These are phyloP conservation scores for Norana najaformis DNA, from an alignment of 2,888 invertebrate species.

Conservation along the genomic window DNA sequence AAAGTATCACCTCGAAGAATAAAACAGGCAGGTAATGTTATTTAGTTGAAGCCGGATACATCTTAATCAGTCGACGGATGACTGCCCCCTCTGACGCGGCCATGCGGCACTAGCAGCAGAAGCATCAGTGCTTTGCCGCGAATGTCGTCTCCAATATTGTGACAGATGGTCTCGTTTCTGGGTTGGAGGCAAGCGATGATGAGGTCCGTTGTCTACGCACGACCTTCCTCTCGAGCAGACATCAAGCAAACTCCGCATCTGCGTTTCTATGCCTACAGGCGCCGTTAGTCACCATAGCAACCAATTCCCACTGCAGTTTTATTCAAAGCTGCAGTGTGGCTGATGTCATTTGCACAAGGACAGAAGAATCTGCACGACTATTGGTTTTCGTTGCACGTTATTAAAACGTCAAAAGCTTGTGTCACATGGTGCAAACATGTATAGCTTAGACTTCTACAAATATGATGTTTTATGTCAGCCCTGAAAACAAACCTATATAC, in stretches of 20 bases:
- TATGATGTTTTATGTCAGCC: not conserved
- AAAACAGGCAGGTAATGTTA: not conserved
- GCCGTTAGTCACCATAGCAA: not conserved
- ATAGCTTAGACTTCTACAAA: not conserved
- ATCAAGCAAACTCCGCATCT: not conserved
- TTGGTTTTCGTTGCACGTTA: not conserved
- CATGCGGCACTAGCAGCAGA: not conserved
- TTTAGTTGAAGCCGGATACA: not conserved
- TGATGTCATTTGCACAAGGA: not conserved
- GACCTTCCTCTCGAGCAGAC: not conserved
- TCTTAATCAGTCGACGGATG: not conserved
- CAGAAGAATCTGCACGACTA: not conserved
- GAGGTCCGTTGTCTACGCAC: not conserved
- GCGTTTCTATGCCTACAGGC: not conserved
- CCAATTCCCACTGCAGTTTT: not conserved
- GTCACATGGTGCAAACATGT: not conserved
- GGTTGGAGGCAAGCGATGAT: not conserved
- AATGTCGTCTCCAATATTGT: not conserved
- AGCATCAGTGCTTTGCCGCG: not conserved
- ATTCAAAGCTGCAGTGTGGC: not conserved
- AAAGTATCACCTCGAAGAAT: not conserved
- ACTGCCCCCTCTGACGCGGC: not conserved
- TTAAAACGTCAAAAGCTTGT: not conserved
- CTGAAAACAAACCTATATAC: no score
- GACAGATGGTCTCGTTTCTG: not conserved